Percentiles rank a stretch among this genome's conserved stretches.
Conservation (phyloP, 2,797 vertebrate species). For the Hybognathus amarus region DNA sequence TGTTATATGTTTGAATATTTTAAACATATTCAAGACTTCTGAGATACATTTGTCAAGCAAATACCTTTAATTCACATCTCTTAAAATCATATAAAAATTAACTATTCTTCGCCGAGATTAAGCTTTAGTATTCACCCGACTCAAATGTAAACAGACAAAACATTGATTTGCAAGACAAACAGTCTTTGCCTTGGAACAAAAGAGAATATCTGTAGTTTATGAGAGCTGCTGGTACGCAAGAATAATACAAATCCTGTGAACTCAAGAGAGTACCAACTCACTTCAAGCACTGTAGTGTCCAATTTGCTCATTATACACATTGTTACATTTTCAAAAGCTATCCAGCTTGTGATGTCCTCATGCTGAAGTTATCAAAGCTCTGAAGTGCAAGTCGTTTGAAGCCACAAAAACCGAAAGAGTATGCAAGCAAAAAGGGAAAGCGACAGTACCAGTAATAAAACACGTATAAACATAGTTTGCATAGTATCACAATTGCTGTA, state of each 20-base stretch:
- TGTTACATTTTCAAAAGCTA: slow-evolving; percentile 2
- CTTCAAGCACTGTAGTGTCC: neutral
- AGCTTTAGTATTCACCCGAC: neutral
- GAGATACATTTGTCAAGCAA: neutral
- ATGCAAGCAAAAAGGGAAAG: neutral
- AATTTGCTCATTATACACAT: neutral
- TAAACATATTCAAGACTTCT: neutral
- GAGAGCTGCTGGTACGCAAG: neutral
- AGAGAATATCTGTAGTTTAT: slow-evolving; percentile 1
- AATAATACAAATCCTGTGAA: slow-evolving; percentile 10
- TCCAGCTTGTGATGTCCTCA: neutral
- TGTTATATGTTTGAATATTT: neutral
- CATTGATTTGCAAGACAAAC: neutral
- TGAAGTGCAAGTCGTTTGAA: neutral
- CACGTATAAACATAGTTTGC: neutral
- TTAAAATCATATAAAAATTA: neutral
- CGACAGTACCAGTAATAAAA: neutral
- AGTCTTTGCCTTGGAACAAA: slow-evolving; percentile 3
- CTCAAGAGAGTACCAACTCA: neutral
- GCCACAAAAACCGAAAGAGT: neutral
- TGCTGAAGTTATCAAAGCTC: neutral
- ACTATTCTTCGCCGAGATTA: neutral
- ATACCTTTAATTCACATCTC: neutral
- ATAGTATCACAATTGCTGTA: neutral
- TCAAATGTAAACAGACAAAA: neutral